phyloP scores from a whole-genome alignment of 1,140 invertebrate species.

The Leptinotarsa lineolata region DNA sequence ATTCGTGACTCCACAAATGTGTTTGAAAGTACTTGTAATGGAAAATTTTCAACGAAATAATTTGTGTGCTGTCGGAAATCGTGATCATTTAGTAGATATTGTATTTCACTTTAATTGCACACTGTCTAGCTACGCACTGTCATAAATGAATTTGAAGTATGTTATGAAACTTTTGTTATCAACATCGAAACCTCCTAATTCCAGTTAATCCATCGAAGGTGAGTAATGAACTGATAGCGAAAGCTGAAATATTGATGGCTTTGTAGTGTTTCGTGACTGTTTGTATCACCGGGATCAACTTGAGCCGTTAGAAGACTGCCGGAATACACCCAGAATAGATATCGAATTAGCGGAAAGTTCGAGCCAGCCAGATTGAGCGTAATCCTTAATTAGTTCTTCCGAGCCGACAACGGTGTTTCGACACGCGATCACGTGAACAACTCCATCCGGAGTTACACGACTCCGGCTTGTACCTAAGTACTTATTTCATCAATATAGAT shows the following conservation, averaged over 20 bases:
- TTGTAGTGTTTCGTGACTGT: slow-evolving; percentile 4
- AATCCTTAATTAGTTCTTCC: slow-evolving; percentile 40
- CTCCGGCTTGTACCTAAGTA: slow-evolving; percentile 21
- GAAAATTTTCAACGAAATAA: too few species aligned
- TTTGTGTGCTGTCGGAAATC: too few species aligned
- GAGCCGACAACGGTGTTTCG: slow-evolving; percentile 30
- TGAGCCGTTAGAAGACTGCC: slow-evolving; percentile 10
- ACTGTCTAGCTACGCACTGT: too few species aligned
- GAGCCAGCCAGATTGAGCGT: slow-evolving; percentile 34
- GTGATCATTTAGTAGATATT: too few species aligned
- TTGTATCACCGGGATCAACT: background rate
- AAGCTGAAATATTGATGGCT: background rate
- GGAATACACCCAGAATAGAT: slow-evolving; percentile 28
- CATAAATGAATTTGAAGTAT: too few species aligned
- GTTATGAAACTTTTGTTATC: too few species aligned
- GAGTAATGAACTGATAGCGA: too few species aligned
- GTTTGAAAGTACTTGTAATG: too few species aligned
- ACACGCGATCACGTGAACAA: slow-evolving; percentile 42
- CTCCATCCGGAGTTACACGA: slow-evolving; percentile 30
- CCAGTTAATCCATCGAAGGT: too few species aligned
- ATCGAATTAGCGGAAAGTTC: slow-evolving; percentile 38
- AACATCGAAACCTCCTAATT: too few species aligned
- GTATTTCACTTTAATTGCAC: too few species aligned
- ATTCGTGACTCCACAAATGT: too few species aligned
- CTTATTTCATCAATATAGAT: slow-evolving; percentile 25